phyloP scores from a whole-genome alignment of 2,797 vertebrate genomes.

The Neosalanx taihuensis region DNA sequence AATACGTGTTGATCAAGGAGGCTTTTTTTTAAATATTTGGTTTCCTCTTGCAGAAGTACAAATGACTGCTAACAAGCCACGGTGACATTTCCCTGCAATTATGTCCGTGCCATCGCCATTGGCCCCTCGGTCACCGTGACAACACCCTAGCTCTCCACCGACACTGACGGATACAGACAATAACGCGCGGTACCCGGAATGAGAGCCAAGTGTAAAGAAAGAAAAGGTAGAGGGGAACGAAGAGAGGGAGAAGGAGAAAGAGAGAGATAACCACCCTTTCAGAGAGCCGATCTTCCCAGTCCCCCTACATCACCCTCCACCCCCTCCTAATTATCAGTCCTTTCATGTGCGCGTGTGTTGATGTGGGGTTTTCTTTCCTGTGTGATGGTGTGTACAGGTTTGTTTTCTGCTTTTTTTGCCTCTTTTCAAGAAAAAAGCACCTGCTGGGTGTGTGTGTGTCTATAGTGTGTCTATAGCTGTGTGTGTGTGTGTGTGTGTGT shows the following conservation, averaged over 20 bases:
- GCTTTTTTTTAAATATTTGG: slow-evolving; percentile 62
- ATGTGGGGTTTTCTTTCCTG: too few species aligned
- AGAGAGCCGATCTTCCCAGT: slow-evolving; percentile 36
- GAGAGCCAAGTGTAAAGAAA: slow-evolving; percentile 14
- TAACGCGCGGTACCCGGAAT: too few species aligned
- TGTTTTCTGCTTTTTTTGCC: background rate
- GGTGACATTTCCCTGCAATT: slow-evolving; percentile 75
- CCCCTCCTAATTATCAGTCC: background rate
- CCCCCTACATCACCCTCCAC: background rate
- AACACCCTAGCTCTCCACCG: slow-evolving; percentile 47
- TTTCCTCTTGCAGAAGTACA: slow-evolving; percentile 66
- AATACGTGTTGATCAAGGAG: slow-evolving; percentile 67
- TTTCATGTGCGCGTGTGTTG: too few species aligned
- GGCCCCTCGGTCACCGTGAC: slow-evolving; percentile 48
- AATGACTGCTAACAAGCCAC: slow-evolving; percentile 73
- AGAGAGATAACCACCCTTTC: slow-evolving; percentile 18
- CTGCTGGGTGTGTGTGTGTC: background rate
- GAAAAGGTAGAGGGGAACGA: slow-evolving; percentile 17
- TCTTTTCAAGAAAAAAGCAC: background rate
- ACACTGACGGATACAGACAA: slow-evolving; percentile 8
- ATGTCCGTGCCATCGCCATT: slow-evolving; percentile 59
- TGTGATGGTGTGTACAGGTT: background rate
- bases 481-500: background rate
- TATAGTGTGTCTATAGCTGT: background rate
- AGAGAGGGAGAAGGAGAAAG: slow-evolving; percentile 19